phyloP scores from a whole-genome alignment of 2,113 vertebrate genomes.

The Corythornis madagascariensis region DNA sequence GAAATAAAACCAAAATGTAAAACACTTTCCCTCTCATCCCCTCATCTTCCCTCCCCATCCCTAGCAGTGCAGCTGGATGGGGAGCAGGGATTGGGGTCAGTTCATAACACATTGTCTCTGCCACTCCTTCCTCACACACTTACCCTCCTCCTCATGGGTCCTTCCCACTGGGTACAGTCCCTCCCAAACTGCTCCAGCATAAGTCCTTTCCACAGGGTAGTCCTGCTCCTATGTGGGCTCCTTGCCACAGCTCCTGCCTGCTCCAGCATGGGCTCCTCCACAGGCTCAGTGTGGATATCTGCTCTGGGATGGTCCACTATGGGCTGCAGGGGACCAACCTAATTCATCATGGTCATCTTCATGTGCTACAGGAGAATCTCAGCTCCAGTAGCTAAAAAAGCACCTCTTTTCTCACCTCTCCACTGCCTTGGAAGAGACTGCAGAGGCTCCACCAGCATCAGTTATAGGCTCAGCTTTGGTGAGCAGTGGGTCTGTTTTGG shows the following conservation, averaged over 20 bases:
- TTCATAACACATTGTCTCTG: not conserved
- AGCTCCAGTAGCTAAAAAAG: not conserved
- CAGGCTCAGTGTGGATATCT: not conserved
- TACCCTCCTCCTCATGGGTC: not conserved
- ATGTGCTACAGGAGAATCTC: not conserved
- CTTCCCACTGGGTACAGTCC: not conserved
- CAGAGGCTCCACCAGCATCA: not conserved
- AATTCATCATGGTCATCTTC: not conserved
- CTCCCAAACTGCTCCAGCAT: fast-evolving
- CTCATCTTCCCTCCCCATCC: not conserved
- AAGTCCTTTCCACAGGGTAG: not conserved
- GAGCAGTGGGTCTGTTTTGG: not conserved
- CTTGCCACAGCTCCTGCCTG: not conserved
- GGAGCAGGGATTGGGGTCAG: not conserved
- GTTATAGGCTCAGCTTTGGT: not conserved
- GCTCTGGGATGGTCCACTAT: not conserved
- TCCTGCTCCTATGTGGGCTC: fast-evolving
- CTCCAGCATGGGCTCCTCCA: not conserved
- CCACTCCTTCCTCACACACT: not conserved
- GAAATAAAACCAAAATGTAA: not conserved
- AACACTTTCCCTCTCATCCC: not conserved
- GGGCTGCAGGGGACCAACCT: not conserved
- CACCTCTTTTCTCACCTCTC: not conserved
- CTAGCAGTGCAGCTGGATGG: not conserved
- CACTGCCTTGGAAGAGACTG: no score